Conservation (phyloP, 2,797 vertebrate species). For the Sebastes iracundus region DNA sequence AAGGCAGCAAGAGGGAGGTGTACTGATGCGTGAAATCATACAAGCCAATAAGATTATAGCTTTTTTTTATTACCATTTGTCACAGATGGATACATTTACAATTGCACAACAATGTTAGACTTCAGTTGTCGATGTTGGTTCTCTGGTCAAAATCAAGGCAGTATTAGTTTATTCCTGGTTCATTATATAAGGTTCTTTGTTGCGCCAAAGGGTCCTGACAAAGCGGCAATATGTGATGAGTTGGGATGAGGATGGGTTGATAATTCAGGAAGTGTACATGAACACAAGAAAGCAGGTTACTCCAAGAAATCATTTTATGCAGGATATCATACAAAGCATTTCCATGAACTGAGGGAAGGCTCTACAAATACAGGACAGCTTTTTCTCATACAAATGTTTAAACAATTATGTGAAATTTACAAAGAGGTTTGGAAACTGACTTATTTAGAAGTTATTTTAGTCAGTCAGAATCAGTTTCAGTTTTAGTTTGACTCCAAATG, state of each 20-base stretch:
- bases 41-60: slow-evolving; percentile 34
- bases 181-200: background rate
- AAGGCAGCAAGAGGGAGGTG: background rate
- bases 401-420: too few relatives aligned
- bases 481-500: background rate
- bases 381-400: background rate
- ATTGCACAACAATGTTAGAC: slow-evolving; percentile 19
- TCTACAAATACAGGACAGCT: background rate
- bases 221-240: too few relatives aligned
- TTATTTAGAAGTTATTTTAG: background rate
- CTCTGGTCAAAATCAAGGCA: background rate
- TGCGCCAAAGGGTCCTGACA: too few relatives aligned
- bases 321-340: background rate
- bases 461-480: background rate
- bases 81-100: slow-evolving; percentile 46
- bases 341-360: background rate
- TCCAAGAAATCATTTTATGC: background rate
- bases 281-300: background rate
- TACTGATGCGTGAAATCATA: slow-evolving; percentile 60
- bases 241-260: too few relatives aligned
- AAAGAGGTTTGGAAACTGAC: background rate
- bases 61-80: slow-evolving; percentile 47
- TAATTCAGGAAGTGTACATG: background rate
- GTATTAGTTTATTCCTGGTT: background rate
- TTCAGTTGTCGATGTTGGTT: slow-evolving; percentile 19